These are phyloP conservation scores for Actenoides hombroni DNA, from an alignment of 2,113 vertebrate genomes.

Conservation along the genomic window DNA sequence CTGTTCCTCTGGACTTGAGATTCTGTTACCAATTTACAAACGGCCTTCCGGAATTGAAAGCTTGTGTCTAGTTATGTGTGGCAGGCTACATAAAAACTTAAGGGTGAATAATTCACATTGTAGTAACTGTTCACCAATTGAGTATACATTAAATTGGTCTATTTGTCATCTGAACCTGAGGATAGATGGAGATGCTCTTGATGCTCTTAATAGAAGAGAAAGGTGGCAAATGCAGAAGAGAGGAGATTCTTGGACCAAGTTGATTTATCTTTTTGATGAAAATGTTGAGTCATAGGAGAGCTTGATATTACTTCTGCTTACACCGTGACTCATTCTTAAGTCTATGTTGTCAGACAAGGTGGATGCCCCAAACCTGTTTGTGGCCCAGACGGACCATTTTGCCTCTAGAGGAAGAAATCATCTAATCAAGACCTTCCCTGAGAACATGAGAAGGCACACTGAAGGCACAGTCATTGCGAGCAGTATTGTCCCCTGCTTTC, in stretches of 20 bases:
- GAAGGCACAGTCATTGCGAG: neutral
- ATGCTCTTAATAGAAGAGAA: neutral
- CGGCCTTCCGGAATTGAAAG: neutral
- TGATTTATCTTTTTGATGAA: neutral
- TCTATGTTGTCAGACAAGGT: neutral
- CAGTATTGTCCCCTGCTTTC: neutral
- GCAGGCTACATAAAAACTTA: neutral
- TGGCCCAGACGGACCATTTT: neutral
- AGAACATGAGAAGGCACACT: neutral
- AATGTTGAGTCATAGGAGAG: neutral
- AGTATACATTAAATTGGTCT: neutral
- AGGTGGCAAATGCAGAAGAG: neutral
- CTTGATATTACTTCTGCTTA: neutral
- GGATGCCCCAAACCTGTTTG: rapidly evolving
- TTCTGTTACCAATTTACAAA: neutral
- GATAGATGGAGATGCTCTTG: neutral
- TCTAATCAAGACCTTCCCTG: neutral
- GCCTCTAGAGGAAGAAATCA: neutral
- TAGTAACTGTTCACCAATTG: neutral
- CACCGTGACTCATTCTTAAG: neutral
- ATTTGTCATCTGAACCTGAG: neutral
- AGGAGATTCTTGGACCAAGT: neutral
- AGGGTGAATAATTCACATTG: neutral
- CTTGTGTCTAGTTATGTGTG: neutral
- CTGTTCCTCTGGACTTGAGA: neutral